Base-by-base conservation (phyloP, 2,113 vertebrate species). In the Callospermophilus lateralis region DNA sequence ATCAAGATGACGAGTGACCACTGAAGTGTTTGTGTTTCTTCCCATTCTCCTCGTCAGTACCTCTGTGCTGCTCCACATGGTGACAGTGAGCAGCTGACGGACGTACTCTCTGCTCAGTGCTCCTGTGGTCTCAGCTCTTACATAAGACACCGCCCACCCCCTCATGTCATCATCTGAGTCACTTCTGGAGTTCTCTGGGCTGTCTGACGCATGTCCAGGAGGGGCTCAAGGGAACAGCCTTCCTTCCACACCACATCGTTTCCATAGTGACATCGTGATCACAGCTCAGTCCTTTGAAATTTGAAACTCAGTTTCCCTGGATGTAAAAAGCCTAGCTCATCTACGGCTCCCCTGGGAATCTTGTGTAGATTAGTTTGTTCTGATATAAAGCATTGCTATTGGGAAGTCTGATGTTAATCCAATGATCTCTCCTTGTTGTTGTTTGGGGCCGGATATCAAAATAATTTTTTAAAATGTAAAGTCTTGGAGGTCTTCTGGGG, bases 241-340 rank as follows among this genome's bases (percentile, higher is more conserved):
- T 51, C 55, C 45, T 48, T 48, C 68, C 24, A 63, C 42, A 32
- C 19, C 8, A 76, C 6, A 30, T n/a, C 70, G 58, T 19, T 45
- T 73, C 78, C 6, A 34, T 39, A 55, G 53, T 86, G 68, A 28
- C 0, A 24, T 77, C 78, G 76, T 42, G 15, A 48, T 53, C 76
- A 79, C 10, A 58, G 6, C 6, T 32, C 51, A 37, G 17, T 53
- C 68, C 48, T 37, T 88, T 84, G 79, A 68, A 76, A 87, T 4
- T 12, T 63, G 45, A 78, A 72, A 89, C 34, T 70, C 39, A 65
- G 51, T 91, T 78, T 93, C 93, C 20, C 84, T 61, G 30, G 9
- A 55, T 73, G 32, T 55, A 53, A 73, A 63, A 79, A 32, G 15
- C 9, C 2, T 42, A 42, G 34, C 19, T 92, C 9, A 20, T 17